phyloP scores from a whole-genome alignment of 1,140 invertebrate genomes.

The Drepana arcuata region DNA sequence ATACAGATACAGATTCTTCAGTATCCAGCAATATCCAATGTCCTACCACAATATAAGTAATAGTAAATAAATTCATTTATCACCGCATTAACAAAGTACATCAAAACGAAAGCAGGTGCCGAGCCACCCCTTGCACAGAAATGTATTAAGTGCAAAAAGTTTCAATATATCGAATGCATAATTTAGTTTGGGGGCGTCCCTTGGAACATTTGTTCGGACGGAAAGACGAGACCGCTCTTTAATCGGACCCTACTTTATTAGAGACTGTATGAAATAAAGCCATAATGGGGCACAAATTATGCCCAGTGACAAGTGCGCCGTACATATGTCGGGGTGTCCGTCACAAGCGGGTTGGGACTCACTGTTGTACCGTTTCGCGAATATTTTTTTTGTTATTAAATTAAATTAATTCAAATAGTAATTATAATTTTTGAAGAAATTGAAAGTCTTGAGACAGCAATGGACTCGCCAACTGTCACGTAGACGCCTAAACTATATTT shows the following conservation, averaged over 20 bases:
- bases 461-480: no score
- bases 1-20: no score
- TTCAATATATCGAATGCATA: conserved; percentile 63
- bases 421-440: no score
- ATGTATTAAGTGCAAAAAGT: conserved; percentile 53
- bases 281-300: conserved; percentile 68
- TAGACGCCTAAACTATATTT: no score
- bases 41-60: neutral
- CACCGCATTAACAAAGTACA: neutral
- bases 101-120: conserved; percentile 35
- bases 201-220: conserved; percentile 52
- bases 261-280: conserved; percentile 48
- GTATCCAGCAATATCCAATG: no score
- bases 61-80: neutral
- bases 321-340: conserved; percentile 63
- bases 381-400: neutral
- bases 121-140: conserved; percentile 27
- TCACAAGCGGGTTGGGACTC: conserved; percentile 32
- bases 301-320: conserved; percentile 55
- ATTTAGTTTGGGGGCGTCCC: conserved; percentile 41
- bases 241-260: conserved; percentile 59
- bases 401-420: neutral
- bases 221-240: conserved; percentile 60
- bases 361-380: conserved; percentile 13
- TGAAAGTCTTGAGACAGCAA: no score